Evolutionary conservation across 2,113 vertebrate genomes (phyloP), one percentile per base, ranked within the genome.

Genomic region (Rhinoderma darwinii): DNA sequence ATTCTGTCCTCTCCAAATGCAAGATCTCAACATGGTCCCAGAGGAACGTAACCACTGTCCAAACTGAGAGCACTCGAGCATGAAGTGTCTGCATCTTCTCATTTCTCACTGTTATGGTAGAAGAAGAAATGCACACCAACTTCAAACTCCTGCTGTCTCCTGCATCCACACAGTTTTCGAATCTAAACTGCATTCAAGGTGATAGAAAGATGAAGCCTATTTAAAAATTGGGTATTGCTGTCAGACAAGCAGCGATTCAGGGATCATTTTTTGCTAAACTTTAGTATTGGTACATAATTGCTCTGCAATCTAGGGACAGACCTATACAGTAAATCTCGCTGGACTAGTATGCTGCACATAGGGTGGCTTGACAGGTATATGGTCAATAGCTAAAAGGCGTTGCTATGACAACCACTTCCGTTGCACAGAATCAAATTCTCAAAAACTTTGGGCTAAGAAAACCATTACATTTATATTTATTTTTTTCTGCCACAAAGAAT

Each of bases 21-120:
- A 82, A 82, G 27, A 82, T 37, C 51, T 87, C 79, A 82, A 87
- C 79, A 82, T 63, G 86, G 30, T 82, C 86, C 79, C 79, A n/a
- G 50, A 59, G 78, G 86, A 87, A 51, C 22, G 1, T 8, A 86
- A 86, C 76, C 70, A 87, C 76, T 73, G 77, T 86, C 84, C 77
- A 86, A 81, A 73, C 50, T 37, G 39, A 50, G 78, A 61, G 35
- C 73, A 70, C 56, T 72, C 27, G 78, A 54, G 61, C 81, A 84
- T 83, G 61, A 79, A 78, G 66, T 79, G 82, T 56, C 43, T 79
- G 87, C 61, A 72, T 79, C 76, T 47, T 41, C 74, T 82, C 37
- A 75, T 61, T 68, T 41, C 56, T 78, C 63, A 72, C 44, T 56
- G 81, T 79, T 79, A 44, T 27, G 75, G 72, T 74, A 73, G 39